A percentile compares a stretch with the other conserved stretches of the same genome.
Conservation (phyloP, 2,797 vertebrate genomes). For the Pantherophis alleghaniensis region DNA sequence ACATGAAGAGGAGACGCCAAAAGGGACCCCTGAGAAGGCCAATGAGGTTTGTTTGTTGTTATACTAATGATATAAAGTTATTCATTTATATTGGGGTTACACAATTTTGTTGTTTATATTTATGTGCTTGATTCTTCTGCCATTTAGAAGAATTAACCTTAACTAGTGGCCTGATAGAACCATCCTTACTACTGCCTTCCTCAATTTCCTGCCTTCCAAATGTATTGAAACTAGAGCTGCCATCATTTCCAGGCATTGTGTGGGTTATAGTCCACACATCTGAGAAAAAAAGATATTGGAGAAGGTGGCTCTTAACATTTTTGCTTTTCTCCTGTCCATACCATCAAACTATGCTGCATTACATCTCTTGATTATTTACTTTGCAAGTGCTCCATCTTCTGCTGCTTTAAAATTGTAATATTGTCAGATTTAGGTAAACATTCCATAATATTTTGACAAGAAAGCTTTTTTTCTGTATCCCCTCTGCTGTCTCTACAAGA, state of each 20-base stretch:
- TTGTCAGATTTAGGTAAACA: not conserved
- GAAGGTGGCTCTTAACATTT: not conserved
- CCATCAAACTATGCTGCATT: not conserved
- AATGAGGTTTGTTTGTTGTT: constrained; percentile 69
- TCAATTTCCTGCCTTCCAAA: not conserved
- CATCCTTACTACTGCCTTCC: not conserved
- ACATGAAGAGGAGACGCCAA: constrained; percentile 76
- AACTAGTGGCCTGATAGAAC: fast-evolving
- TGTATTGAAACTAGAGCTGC: not conserved
- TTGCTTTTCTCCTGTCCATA: not conserved
- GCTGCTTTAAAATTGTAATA: not conserved
- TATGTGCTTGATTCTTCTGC: not conserved
- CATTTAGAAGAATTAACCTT: not conserved
- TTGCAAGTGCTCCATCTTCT: not conserved
- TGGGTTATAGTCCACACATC: not conserved
- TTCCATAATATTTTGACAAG: not conserved
- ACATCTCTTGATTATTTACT: not conserved
- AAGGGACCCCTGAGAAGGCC: constrained; percentile 85
- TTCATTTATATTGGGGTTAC: not conserved
- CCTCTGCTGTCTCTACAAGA: not conserved
- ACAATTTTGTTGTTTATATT: not conserved
- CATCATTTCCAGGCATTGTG: not conserved
- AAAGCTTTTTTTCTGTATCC: not conserved
- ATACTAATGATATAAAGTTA: constrained; percentile 10
- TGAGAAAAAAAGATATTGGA: not conserved